Base-by-base conservation (phyloP, 1,140 invertebrate genomes). In the Campodea augens region DNA sequence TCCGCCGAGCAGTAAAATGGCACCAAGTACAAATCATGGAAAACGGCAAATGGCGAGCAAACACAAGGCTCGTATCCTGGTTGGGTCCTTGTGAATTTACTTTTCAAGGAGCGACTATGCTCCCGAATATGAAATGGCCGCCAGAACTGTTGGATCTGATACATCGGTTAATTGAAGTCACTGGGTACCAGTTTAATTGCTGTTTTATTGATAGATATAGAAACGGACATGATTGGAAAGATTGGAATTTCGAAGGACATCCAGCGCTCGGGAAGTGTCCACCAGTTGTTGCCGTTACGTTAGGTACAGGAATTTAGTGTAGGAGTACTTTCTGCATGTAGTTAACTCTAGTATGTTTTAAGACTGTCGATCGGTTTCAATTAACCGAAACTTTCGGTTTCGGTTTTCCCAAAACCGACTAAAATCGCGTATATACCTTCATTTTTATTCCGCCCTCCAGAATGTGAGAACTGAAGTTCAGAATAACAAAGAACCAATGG, bases 161-260 rank as follows among this genome's bases (percentile, higher is more conserved):
- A 41, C 57, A 55, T 48, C 60, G 54, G 60, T 63, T 49, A n/a
- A 54, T 59, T 25, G 50, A 54, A 18, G 48, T 56, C 15, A 63
- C 62, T 10, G 60, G 59, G 13, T 53, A 60, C 19, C 52, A 58
- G 13, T 68, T 69, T 50, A 71, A 71, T 51, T 67, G 65, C 27
- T 61, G 70, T 46, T 56, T 67, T 22, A 54, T 63, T 15, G 68
- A 68, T 48, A 50, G 68, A 5, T 71, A 69, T 49, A 53, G 66
- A 18, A 59, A 65, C 52, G 67, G 65, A 1, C 60, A 70, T 49
- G 67, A 71, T 51, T 58, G 56, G 41, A 57, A 66, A 19, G 54
- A 55, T 7, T 71, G 68, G 68, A 66, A 67, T 50, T 55, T 57
- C 39, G 68, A 71, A 49, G 58, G 62, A 49, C 65, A 70, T 50